A percentile compares a stretch with the other conserved stretches of the same genome.
Conservation (phyloP, 2,888 invertebrate genomes). For the Diplazon laetatorius region DNA sequence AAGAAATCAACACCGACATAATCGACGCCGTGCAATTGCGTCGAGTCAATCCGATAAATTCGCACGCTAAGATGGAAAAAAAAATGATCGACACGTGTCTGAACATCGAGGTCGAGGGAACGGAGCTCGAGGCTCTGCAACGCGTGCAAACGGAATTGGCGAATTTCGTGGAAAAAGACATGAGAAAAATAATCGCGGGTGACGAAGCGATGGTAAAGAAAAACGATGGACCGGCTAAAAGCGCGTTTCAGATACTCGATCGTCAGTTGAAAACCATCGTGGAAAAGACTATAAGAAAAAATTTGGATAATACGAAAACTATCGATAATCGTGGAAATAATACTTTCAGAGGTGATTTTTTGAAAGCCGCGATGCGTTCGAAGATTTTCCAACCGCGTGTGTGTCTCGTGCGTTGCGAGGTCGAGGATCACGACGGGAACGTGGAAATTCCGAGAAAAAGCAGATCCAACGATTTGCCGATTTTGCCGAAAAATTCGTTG, state of each 20-base stretch:
- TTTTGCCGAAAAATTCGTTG: neutral
- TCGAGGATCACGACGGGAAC: neutral
- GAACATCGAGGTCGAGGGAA: slow-evolving; percentile 79
- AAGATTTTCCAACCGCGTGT: slow-evolving; percentile 77
- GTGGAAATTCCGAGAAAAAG: too few relatives aligned
- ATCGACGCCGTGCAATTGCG: slow-evolving; percentile 79
- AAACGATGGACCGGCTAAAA: slow-evolving; percentile 48
- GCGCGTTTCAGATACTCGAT: slow-evolving; percentile 71
- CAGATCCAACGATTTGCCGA: neutral
- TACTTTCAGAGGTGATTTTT: slow-evolving; percentile 71
- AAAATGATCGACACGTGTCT: slow-evolving; percentile 75
- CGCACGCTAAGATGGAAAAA: slow-evolving; percentile 59
- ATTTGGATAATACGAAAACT: slow-evolving; percentile 71
- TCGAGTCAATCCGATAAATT: slow-evolving; percentile 70
- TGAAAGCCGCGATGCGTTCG: slow-evolving; percentile 73
- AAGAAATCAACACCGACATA: slow-evolving; percentile 77
- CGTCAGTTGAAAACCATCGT: slow-evolving; percentile 77
- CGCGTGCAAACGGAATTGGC: slow-evolving; percentile 76
- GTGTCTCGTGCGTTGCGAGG: slow-evolving; percentile 71
- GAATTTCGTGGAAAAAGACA: slow-evolving; percentile 76
- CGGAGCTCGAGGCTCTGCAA: slow-evolving; percentile 74
- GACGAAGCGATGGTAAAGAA: slow-evolving; percentile 29
- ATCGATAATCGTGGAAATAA: slow-evolving; percentile 46
- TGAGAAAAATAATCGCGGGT: slow-evolving; percentile 68
- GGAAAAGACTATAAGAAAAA: slow-evolving; percentile 77